Base-by-base conservation (phyloP, 2,888 invertebrate genomes). In the Cantharis lateralis region DNA sequence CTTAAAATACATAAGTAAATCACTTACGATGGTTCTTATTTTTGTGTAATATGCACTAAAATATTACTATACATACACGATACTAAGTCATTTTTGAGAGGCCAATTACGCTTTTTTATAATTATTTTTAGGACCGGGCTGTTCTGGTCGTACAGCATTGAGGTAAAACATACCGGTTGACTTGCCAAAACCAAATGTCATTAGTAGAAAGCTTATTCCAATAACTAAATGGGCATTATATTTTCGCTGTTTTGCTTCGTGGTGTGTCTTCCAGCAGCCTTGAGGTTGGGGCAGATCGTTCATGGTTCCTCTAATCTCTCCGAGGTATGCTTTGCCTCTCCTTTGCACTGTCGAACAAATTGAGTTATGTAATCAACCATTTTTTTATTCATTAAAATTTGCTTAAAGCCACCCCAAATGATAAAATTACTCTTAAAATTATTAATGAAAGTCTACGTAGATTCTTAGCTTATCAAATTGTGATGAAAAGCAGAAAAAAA, bases 261-360 rank as follows among this genome's bases (percentile, higher is more conserved):
- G 84, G 68, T 91, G 87, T 72, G 93, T 91, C 85, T 95, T 90
- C 95, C 96, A 96, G 18, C 93, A 93, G 74, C 96, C 96, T 76
- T 90, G 88, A 1, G 96, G 96, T 70, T 93, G 90, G 0, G 95
- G 95, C 85, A 95, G 87, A 85, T 96, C 95, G 83, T 95, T 93
- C 92, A 95, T 93, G 11, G 91, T 91, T 1, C 91, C 80, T 74
- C 78, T 80, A 15, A 81, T 61, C 10, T 74, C 28, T 24, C 77
- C 77, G 28, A 48, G 62, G 28, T 70, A 77, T 11, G 77, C 77
- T 61, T 77, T 77, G 10, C 61, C 62, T 62, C 77, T 74, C 26
- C 63, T 74, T 10, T 74, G 48, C 5, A 72, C 77, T 77, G 77
- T 18, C 61, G 61, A n/a, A 68, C 32, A 15, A 66, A 26, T 71